These are phyloP conservation scores for Scaeva pyrastri DNA, from an alignment of 2,888 invertebrate species.

Conservation along the genomic window DNA sequence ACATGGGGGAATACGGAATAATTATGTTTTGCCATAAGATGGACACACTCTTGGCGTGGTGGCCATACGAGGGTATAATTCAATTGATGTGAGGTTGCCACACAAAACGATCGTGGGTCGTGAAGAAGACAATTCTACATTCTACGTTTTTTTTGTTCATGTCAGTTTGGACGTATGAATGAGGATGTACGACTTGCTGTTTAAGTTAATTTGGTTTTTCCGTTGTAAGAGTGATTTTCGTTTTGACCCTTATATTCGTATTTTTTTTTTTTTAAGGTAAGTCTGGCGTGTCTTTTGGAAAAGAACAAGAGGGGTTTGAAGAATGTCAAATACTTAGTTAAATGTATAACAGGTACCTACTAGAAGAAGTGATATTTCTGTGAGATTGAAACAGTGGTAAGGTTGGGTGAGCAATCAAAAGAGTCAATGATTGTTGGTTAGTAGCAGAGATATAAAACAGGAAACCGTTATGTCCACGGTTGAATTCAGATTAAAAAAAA, in stretches of 20 bases:
- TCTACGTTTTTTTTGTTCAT: not conserved
- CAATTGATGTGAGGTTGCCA: constrained; percentile 52
- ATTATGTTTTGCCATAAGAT: constrained; percentile 79
- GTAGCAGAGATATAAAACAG: too few species aligned
- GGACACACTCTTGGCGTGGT: constrained; percentile 79
- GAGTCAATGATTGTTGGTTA: too few species aligned
- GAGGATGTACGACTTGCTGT: constrained; percentile 5
- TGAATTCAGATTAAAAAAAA: too few species aligned
- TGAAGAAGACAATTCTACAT: constrained; percentile 5
- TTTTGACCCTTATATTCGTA: not conserved
- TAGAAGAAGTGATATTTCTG: too few species aligned
- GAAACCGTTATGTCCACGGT: too few species aligned
- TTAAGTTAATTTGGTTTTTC: constrained; percentile 50
- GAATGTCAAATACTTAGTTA: too few species aligned
- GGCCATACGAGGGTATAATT: constrained; percentile 26
- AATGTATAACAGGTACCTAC: too few species aligned
- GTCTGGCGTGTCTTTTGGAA: constrained; percentile 18
- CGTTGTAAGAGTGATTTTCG: constrained; percentile 10
- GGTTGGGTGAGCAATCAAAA: too few species aligned
- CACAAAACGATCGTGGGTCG: constrained; percentile 62
- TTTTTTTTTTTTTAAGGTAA: not conserved
- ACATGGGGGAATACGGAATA: constrained; percentile 31
- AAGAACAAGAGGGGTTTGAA: not conserved
- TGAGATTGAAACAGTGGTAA: too few species aligned
- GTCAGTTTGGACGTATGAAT: not conserved